These are phyloP conservation scores for Syrphus vitripennis DNA, from an alignment of 2,888 invertebrate species.

Conservation along the genomic window DNA sequence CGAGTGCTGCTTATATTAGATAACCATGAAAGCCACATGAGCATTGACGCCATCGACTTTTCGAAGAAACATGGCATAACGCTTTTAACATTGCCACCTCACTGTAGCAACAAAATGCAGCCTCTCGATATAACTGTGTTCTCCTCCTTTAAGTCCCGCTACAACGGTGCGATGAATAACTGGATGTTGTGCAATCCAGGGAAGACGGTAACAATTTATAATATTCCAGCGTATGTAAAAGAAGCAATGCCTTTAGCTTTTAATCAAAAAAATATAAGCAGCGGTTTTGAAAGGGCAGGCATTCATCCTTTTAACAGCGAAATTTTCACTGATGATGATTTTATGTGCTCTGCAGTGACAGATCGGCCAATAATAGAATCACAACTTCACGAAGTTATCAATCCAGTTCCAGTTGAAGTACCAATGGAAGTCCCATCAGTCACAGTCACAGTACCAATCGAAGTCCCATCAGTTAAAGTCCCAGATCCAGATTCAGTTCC, in stretches of 20 bases:
- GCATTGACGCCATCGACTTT: no score
- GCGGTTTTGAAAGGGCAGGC: not conserved
- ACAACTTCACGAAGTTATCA: not conserved
- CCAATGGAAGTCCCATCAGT: not conserved
- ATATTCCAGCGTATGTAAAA: not conserved
- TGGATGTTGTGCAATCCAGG: not conserved
- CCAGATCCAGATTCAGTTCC: no score
- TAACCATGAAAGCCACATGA: no score
- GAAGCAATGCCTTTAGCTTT: not conserved
- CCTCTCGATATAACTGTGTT: not conserved
- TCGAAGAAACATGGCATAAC: no score
- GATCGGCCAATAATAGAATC: not conserved
- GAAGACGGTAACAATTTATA: conserved; percentile 2
- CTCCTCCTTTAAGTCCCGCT: not conserved
- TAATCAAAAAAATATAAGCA: not conserved
- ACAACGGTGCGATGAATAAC: not conserved
- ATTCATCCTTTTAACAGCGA: no score
- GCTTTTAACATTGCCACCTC: no score
- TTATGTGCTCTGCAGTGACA: not conserved
- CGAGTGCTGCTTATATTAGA: no score
- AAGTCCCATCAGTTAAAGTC: not conserved
- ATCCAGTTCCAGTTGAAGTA: not conserved
- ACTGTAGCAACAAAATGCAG: no score
- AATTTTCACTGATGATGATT: no score
- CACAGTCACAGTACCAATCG: not conserved